phyloP scores from a whole-genome alignment of 37 sponge, comb jelly and placozoan species.

The Agelas oroides region DNA sequence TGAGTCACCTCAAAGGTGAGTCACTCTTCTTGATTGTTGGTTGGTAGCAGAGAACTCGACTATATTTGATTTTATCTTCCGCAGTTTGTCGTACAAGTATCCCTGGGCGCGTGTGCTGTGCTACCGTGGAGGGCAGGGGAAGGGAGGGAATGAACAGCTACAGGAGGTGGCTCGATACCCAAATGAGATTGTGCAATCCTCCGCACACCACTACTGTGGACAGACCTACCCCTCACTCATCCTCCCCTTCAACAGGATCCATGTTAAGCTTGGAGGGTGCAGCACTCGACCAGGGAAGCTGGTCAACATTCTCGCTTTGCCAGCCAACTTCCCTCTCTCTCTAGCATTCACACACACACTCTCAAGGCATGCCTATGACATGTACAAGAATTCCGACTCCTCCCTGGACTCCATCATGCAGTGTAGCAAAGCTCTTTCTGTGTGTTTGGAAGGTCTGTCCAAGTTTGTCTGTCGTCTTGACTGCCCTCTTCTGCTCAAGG shows the following conservation, averaged over 20 bases:
- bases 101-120: constrained; percentile 76
- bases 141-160: constrained; percentile 76
- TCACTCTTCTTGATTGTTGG: too few relatives aligned
- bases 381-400: neutral
- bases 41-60: too few relatives aligned
- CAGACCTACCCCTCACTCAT: constrained; percentile 75
- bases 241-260: constrained; percentile 81
- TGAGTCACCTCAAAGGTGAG: too few relatives aligned
- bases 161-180: constrained; percentile 95
- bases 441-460: constrained; percentile 50
- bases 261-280: constrained; percentile 73
- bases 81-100: constrained; percentile 63
- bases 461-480: constrained; percentile 25
- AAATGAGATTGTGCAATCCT: constrained; percentile 50
- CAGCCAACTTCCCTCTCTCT: constrained; percentile 76
- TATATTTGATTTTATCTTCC: neutral
- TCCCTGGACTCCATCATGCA: neutral
- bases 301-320: constrained; percentile 63
- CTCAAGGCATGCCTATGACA: constrained; percentile 14
- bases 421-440: constrained; percentile 4
- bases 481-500: constrained; percentile 58
- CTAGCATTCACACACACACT: constrained; percentile 70
- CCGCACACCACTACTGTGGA: constrained; percentile 70
- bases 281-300: constrained; percentile 32
- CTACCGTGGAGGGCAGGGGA: constrained; percentile 77